phyloP scores from a whole-genome alignment of 2,797 vertebrate genomes.

The Tadarida brasiliensis region DNA sequence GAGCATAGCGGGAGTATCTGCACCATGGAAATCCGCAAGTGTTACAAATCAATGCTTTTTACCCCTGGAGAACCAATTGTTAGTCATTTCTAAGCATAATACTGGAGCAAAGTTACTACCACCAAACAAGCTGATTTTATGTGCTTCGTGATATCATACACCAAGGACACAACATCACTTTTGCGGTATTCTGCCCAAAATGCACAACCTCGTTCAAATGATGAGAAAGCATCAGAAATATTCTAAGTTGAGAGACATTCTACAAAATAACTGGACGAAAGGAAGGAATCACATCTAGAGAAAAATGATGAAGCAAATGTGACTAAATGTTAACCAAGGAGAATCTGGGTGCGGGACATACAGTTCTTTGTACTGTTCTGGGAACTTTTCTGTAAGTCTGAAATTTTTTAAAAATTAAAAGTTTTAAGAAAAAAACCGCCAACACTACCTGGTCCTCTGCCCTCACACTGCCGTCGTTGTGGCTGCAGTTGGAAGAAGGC shows the following conservation, averaged over 20 bases:
- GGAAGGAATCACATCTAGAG: background rate
- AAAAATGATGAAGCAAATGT: background rate
- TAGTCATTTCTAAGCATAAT: background rate
- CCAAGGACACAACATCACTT: background rate
- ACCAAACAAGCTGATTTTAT: background rate
- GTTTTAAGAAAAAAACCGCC: background rate
- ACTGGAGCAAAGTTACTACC: background rate
- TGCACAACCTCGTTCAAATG: background rate
- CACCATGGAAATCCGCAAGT: background rate
- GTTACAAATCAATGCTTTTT: background rate
- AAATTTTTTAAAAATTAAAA: constrained; percentile 21
- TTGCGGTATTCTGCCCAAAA: background rate
- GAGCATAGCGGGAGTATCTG: background rate
- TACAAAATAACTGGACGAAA: background rate
- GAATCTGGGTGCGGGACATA: background rate
- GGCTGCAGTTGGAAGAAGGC: background rate
- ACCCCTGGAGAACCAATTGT: background rate
- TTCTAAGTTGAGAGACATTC: background rate
- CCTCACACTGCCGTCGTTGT: background rate
- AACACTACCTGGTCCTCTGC: background rate
- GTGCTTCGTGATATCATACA: background rate
- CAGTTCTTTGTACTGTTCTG: background rate
- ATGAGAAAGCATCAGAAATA: background rate
- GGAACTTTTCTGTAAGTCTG: background rate
- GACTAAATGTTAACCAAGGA: background rate